Conservation (phyloP, 2,888 invertebrate genomes). For the Cryptops parisi region DNA sequence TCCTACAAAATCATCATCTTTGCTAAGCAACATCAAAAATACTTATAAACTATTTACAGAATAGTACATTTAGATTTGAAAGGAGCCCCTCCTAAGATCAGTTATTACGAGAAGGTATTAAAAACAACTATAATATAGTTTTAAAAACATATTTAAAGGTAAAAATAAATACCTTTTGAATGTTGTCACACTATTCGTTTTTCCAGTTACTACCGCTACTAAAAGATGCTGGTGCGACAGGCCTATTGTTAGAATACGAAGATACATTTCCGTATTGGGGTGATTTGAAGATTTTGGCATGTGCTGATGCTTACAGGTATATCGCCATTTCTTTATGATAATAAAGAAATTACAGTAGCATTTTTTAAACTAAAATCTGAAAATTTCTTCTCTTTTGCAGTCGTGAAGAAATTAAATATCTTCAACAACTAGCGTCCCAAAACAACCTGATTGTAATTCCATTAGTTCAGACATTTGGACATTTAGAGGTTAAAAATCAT, state of each 20-base stretch:
- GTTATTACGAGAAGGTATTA: slow-evolving; percentile 36
- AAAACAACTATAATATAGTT: not conserved
- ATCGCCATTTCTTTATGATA: not conserved
- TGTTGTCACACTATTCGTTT: too few species aligned
- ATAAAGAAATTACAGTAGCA: not conserved
- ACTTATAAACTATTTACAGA: too few species aligned
- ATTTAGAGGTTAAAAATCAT: slow-evolving; percentile 36
- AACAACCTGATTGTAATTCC: slow-evolving; percentile 41
- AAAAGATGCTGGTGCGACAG: slow-evolving; percentile 31
- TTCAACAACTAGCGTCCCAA: slow-evolving; percentile 27
- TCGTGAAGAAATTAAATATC: slow-evolving; percentile 24
- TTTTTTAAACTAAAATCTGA: not conserved
- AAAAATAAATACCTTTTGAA: not conserved
- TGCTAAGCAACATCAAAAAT: too few species aligned
- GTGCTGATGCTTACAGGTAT: slow-evolving; percentile 20
- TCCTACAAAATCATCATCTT: too few species aligned
- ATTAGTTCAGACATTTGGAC: slow-evolving; percentile 39
- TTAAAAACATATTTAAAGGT: not conserved
- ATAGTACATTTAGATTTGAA: slow-evolving; percentile 73
- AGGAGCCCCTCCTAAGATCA: slow-evolving; percentile 59
- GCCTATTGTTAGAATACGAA: slow-evolving; percentile 34
- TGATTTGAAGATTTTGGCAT: slow-evolving; percentile 22
- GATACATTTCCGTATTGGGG: slow-evolving; percentile 35
- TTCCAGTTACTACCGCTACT: slow-evolving; percentile 29
- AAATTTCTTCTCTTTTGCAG: slow-evolving; percentile 27